These are phyloP conservation scores for Calcarius lapponicus DNA, from an alignment of 2,797 vertebrate species.

Conservation along the genomic window DNA sequence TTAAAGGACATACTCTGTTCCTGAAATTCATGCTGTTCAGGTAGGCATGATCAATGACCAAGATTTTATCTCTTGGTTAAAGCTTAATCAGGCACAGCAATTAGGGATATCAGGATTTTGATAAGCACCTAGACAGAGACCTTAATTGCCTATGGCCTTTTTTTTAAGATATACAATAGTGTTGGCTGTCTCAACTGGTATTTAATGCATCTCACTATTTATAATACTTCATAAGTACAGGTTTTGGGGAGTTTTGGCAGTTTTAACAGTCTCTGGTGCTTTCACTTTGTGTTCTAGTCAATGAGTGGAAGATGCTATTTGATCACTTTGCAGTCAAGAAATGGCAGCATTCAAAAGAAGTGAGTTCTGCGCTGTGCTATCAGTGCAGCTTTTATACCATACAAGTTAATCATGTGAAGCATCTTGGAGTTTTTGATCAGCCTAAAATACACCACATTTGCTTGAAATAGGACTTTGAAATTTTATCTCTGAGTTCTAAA, in stretches of 20 bases:
- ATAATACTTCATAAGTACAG: neutral
- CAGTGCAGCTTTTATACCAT: conserved; percentile 2
- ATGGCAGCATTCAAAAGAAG: neutral
- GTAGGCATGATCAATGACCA: neutral
- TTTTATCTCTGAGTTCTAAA: conserved; percentile 56
- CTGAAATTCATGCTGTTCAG: neutral
- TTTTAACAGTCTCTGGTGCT: neutral
- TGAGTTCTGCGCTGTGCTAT: neutral
- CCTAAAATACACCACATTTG: conserved; percentile 34
- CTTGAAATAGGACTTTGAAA: conserved; percentile 58
- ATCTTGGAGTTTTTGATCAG: conserved; percentile 36
- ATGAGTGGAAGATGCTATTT: neutral
- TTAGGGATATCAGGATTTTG: neutral
- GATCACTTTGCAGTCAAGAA: conserved; percentile 11
- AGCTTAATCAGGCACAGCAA: neutral
- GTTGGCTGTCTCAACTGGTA: neutral
- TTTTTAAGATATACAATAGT: neutral
- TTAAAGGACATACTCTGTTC: neutral
- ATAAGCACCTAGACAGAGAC: neutral
- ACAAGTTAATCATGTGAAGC: conserved; percentile 10
- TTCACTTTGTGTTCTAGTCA: neutral
- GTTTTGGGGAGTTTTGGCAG: neutral
- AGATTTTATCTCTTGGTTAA: neutral
- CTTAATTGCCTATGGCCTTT: neutral
- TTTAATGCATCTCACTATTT: neutral